These are phyloP conservation scores for Echinops telfairi DNA, from an alignment of 2,113 vertebrate genomes.

Conservation along the genomic window DNA sequence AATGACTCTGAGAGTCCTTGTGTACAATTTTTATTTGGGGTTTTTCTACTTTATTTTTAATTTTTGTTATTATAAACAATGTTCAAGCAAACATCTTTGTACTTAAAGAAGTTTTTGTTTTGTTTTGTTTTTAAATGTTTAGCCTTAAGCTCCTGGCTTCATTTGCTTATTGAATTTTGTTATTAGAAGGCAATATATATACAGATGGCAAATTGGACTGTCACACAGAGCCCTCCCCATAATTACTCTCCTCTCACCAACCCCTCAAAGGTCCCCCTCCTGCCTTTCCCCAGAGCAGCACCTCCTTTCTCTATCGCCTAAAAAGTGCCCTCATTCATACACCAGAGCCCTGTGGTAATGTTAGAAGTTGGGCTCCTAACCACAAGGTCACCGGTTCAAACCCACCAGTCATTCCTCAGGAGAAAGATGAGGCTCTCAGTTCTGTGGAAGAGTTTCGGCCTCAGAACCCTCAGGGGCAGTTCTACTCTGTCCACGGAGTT, in stretches of 20 bases:
- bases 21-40: neutral
- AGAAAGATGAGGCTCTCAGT: no score
- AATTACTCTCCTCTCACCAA: neutral
- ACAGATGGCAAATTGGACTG: no score
- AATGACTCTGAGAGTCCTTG: neutral
- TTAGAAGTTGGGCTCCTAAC: no score
- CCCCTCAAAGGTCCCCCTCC: neutral
- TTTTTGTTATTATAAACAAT: neutral
- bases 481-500: no score
- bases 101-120: neutral
- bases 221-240: neutral
- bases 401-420: no score
- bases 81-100: constrained; percentile 34
- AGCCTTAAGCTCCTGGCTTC: no score
- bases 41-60: neutral
- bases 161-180: no score
- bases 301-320: neutral
- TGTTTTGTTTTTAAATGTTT: neutral
- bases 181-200: no score
- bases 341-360: neutral
- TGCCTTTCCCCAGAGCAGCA: neutral
- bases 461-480: no score
- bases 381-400: no score
- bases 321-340: neutral
- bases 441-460: no score